Evolutionary conservation across 2,113 vertebrate genomes (phyloP).

Genomic region (Lathamus discolor): DNA sequence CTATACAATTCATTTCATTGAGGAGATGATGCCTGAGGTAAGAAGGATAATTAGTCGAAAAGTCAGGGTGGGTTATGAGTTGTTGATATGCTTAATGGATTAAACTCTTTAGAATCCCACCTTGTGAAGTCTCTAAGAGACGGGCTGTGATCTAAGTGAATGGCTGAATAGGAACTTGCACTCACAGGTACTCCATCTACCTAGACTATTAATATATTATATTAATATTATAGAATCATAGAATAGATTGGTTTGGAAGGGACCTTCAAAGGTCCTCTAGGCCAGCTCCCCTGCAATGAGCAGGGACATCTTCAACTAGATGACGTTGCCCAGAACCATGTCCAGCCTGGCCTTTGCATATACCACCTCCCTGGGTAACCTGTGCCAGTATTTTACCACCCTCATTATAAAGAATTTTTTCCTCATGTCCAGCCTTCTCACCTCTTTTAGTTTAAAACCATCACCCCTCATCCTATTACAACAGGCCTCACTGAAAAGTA

Average conservation of each 20-base stretch:
- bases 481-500: not conserved
- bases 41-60: constrained; percentile 61
- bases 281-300: not conserved
- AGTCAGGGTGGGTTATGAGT: not conserved
- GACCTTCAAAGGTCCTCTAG: not conserved
- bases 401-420: not conserved
- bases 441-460: not conserved
- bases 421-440: not conserved
- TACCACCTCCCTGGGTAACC: not conserved
- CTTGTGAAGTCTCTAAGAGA: not conserved
- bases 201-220: not conserved
- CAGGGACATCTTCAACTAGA: not conserved
- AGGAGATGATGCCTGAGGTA: constrained; percentile 99
- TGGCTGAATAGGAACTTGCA: not conserved
- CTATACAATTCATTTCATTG: constrained; percentile 99
- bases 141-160: not conserved
- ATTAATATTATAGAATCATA: not conserved
- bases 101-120: not conserved
- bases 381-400: not conserved
- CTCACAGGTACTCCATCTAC: not conserved
- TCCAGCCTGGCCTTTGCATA: not conserved
- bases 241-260: not conserved
- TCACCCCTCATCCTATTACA: not conserved
- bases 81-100: not conserved
- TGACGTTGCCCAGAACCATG: not conserved